These are phyloP conservation scores for Eilema sororculum DNA, from an alignment of 2,888 invertebrate species.

Conservation along the genomic window DNA sequence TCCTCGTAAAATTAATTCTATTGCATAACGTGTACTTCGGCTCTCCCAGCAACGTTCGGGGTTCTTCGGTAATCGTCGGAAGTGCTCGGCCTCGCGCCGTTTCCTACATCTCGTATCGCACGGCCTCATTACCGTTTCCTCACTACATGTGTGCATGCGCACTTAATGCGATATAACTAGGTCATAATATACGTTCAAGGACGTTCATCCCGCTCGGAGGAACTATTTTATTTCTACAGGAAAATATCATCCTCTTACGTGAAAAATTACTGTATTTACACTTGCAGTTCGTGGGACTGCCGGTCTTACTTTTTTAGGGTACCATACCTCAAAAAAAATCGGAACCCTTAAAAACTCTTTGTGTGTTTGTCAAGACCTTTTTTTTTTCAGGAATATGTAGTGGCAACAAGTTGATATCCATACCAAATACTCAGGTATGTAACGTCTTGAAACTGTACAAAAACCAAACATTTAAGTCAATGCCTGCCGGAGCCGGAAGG, in stretches of 20 bases:
- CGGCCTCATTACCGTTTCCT: constrained; percentile 74
- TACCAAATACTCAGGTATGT: too few species aligned
- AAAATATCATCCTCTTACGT: not conserved
- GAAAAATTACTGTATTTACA: too few species aligned
- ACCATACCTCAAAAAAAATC: too few species aligned
- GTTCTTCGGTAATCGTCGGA: constrained; percentile 51
- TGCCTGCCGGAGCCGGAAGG: too few species aligned
- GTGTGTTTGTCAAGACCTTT: too few species aligned
- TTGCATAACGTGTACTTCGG: constrained; percentile 35
- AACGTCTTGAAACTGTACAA: too few species aligned
- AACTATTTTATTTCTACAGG: not conserved
- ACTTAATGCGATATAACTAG: constrained; percentile 53
- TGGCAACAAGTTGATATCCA: too few species aligned
- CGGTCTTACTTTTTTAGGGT: too few species aligned
- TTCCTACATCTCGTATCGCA: constrained; percentile 67
- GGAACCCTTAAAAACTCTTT: too few species aligned
- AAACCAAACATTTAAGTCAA: too few species aligned
- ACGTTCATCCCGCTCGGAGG: constrained; percentile 32
- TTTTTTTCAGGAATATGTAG: too few species aligned
- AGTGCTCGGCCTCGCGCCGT: constrained; percentile 63
- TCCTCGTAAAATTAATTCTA: constrained; percentile 45
- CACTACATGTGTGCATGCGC: constrained; percentile 45
- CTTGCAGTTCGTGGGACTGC: too few species aligned
- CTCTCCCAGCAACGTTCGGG: constrained; percentile 43
- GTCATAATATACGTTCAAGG: constrained; percentile 53